Base-by-base conservation (phyloP, 2,888 invertebrate species). In the Drosophila macrospina region DNA sequence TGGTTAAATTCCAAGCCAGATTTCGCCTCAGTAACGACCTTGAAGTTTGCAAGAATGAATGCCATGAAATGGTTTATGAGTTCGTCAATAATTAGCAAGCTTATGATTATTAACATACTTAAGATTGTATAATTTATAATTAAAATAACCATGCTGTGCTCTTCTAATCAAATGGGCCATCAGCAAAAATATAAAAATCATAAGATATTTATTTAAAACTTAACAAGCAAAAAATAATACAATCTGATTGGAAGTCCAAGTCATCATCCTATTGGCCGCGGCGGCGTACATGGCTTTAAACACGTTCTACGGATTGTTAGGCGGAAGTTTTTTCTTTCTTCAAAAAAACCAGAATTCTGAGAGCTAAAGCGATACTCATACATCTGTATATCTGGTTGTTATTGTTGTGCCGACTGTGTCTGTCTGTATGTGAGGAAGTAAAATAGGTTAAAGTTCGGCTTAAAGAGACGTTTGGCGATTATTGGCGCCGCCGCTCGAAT, bases 401-500 rank as follows among this genome's bases (percentile, higher is more conserved):
- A 41, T 50, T 42, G 13, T 50, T 42, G 13, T 57, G 37, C 0
- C 42, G 10, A 50, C 28, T 64, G n/a, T 63, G 10, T 50, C 28
- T 64, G n/a, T 63, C 15, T 54, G 16, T 64, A 63, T 70, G 77
- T 86, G 72, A 85, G 85, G 85, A 85, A 85, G 85, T 89, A 44
- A 85, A 85, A 89, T 85, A 80, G 85, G 85, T 85, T 89, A 89
- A 83, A 86, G 89, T 84, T 89, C 86, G 84, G 55, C 57, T 64
- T 55, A 10, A 41, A 52, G 10, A 20, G n/a, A 20, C 15, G 34
- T 32, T 8, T 16, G 42, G 30, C 30, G 36, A 47, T 50, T 20
- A 47, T 66, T 80, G 87, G 84, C 78, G 84, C 72, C 78, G 67
- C 47, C 4, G 16, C 15, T 47, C 62, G 45, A 50, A 45, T 54